These are phyloP conservation scores for Drosophila elegans DNA, from an alignment of 1,140 invertebrate genomes.

Conservation along the genomic window DNA sequence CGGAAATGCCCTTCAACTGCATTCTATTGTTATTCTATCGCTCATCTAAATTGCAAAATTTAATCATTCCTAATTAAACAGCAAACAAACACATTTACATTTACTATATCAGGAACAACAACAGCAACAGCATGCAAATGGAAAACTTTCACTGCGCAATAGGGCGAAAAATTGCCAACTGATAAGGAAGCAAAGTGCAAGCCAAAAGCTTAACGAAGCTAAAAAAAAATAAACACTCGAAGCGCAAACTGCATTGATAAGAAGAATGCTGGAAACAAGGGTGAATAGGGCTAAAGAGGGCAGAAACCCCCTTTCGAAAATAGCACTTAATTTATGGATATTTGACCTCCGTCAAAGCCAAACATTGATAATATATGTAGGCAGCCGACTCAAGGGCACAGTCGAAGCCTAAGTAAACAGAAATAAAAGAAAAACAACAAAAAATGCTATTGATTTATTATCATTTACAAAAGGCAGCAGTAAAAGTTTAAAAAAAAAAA, in stretches of 20 bases:
- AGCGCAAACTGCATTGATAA: conserved; percentile 62
- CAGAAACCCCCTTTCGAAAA: background rate
- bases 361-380: conserved; percentile 6
- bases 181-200: conserved; percentile 68
- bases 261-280: background rate
- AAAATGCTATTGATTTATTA: conserved; percentile 52
- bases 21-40: background rate
- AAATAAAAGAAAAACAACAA: conserved; percentile 2
- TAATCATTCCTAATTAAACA: conserved; percentile 46
- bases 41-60: conserved; percentile 11
- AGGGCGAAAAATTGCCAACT: conserved; percentile 52
- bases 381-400: conserved; percentile 25
- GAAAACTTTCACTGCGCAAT: conserved; percentile 84
- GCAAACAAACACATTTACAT: conserved; percentile 35
- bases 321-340: conserved; percentile 41
- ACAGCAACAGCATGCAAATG: conserved; percentile 27
- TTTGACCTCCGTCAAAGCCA: conserved; percentile 47
- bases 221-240: conserved; percentile 40
- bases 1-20: conserved; percentile 12
- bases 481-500: conserved; percentile 19
- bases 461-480: conserved; percentile 33
- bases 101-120: conserved; percentile 31
- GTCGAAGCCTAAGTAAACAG: background rate
- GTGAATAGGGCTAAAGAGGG: background rate
- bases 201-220: conserved; percentile 27